These are phyloP conservation scores for Butastur rufipennis DNA, from an alignment of 2,113 vertebrate genomes.

Conservation along the genomic window DNA sequence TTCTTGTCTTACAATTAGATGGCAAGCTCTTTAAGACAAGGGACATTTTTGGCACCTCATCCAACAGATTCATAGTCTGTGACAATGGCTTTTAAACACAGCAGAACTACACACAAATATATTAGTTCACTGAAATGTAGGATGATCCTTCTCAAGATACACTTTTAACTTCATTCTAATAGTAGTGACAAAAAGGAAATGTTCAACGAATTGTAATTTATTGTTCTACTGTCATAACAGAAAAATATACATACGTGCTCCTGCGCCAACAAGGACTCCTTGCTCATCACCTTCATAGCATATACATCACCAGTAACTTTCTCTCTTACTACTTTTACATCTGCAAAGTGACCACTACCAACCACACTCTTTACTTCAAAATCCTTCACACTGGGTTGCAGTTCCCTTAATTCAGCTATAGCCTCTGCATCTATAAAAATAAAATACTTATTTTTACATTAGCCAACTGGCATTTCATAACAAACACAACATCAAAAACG, in stretches of 20 bases:
- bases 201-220: not conserved
- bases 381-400: conserved; percentile 84
- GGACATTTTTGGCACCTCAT: not conserved
- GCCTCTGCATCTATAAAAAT: conserved; percentile 82
- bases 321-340: conserved; percentile 91
- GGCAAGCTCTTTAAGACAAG: not conserved
- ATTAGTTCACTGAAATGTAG: not conserved
- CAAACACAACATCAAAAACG: not conserved
- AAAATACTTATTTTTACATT: conserved; percentile 4
- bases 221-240: not conserved
- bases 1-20: not conserved
- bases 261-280: conserved; percentile 77
- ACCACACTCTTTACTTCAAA: conserved; percentile 88
- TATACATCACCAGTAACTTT: conserved; percentile 87
- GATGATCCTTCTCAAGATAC: not conserved
- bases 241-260: conserved; percentile 79
- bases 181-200: not conserved
- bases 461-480: not conserved
- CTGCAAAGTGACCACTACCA: conserved; percentile 86
- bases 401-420: conserved; percentile 81
- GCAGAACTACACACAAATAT: not conserved
- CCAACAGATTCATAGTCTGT: not conserved
- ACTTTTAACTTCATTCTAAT: not conserved
- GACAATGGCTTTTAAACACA: not conserved
- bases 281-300: conserved; percentile 95